Base-by-base conservation (phyloP, 2,888 invertebrate species). In the Philereme vetulata region DNA sequence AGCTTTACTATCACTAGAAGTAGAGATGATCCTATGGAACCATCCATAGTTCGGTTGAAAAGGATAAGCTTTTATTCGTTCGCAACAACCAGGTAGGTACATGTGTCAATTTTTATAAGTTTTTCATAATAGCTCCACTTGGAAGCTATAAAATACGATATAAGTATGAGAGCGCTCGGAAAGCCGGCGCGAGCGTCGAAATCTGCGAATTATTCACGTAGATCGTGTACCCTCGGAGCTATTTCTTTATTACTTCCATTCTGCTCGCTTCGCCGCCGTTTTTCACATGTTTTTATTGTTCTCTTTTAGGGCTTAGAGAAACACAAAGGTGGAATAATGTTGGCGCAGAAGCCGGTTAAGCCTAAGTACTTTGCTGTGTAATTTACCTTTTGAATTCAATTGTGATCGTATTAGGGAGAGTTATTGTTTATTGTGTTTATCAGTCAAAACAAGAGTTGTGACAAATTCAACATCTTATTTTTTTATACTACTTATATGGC, bases 241-340 rank as follows among this genome's bases (percentile, higher is more conserved):
- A 84, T 86, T 86, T 82, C 82, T 86, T 86, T 87, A 88, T 87
- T 85, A 83, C 82, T 79, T 77, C 76, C 80, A 81, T 82, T 81
- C 77, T 68, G 67, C 72, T 72, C 78, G 76, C 74, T 70, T 70
- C 68, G 68, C 69, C 71, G 73, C 78, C 78, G 82, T 82, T 80
- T 78, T 82, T 77, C 76, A 75, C 76, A 74, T 80, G 77, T 70
- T 84, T 84, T 83, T 85, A 85, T 84, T 82, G 75, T 80, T 78
- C 60, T 64, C 67, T 66, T 75, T 65, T 65, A 67, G 68, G 71
- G 71, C 72, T 72, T 68, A 71, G 55, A 64, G 65, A 68, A 68
- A 70, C 62, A 75, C 71, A 71, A 73, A 67, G 71, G 47, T 56
- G 51, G 45, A 72, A 70, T 66, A 69, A 60, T 56, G 64, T 68